Evolutionary conservation across 1,140 invertebrate genomes (phyloP), one percentile per base, ranked within the genome.

Genomic region (Drosophila fuyamai): DNA sequence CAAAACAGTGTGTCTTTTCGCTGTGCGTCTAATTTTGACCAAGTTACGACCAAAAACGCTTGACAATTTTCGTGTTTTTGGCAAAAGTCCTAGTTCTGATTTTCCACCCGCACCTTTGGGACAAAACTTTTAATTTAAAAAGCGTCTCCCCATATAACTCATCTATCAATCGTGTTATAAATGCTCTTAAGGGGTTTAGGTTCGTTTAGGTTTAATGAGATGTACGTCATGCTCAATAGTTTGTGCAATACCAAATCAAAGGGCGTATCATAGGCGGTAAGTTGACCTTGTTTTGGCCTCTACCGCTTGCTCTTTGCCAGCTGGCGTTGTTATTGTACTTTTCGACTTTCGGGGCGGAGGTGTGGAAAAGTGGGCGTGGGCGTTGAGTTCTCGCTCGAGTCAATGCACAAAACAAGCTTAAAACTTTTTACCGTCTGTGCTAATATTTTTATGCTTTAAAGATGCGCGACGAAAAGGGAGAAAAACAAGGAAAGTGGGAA

Each of bases 381-480:
- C 14, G 40, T 57, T 23, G 40, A 23, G n/a, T 10, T 32, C 13
- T 16, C 53, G 38, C 40, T 35, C 68, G 68, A 44, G 18, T 50
- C 29, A 72, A 36, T 72, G 43, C 55, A 56, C 53, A 54, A 62
- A 79, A 76, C 70, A 73, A 73, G 70, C 35, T 51, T 23, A 70
- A 70, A 73, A 84, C 56, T 84, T 84, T 83, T 61, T 48, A 58
- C 59, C 66, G 68, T 61, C 54, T 79, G 80, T 84, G 76, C 76
- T 84, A 80, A 83, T 83, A 84, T 84, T 84, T 84, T 80, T 83
- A 79, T 74, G 71, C 50, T 59, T 32, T 41, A 38, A 65, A 12
- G 23, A 35, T 13, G 35, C 8, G 58, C 14, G 27, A 27, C 59
- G 14, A 44, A 32, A 60, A 12, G 32, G 16, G 32, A 50, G 14